Evolutionary conservation across 1,140 invertebrate species (phyloP).

Genomic region (Conus betulinus): DNA sequence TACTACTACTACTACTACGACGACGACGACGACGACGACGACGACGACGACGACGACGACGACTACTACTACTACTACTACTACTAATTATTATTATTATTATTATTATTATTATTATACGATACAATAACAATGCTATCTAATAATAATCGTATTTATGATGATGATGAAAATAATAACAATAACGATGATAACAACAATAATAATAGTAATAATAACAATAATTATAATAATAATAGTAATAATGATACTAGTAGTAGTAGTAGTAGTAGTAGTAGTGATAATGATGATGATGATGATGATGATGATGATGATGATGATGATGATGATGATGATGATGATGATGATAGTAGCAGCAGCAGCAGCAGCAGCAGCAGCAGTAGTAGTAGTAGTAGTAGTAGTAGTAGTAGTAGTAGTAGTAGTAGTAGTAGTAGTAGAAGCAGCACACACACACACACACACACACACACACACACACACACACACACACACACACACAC

Average conservation of each 20-base stretch:
- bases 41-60: no score
- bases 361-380: slow-evolving; percentile 30
- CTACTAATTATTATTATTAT: no score
- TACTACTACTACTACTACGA: no score
- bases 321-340: slow-evolving; percentile 21
- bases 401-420: slow-evolving; percentile 27
- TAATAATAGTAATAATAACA: slow-evolving; percentile 4
- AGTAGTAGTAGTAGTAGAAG: neutral
- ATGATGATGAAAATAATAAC: no score
- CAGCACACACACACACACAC: no score
- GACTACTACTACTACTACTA: no score
- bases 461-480: no score
- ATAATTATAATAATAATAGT: neutral
- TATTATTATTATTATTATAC: no score
- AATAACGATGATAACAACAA: neutral
- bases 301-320: slow-evolving; percentile 4
- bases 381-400: slow-evolving; percentile 12
- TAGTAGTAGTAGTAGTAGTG: slow-evolving; percentile 21
- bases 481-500: no score
- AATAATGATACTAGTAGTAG: neutral
- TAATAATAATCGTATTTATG: no score
- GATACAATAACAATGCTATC: no score
- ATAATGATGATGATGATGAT: slow-evolving; percentile 1
- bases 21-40: no score
- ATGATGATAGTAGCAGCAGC: slow-evolving; percentile 24